Evolutionary conservation across 2,797 vertebrate genomes (phyloP).

Genomic region (Rhadinocentrus ornatus): DNA sequence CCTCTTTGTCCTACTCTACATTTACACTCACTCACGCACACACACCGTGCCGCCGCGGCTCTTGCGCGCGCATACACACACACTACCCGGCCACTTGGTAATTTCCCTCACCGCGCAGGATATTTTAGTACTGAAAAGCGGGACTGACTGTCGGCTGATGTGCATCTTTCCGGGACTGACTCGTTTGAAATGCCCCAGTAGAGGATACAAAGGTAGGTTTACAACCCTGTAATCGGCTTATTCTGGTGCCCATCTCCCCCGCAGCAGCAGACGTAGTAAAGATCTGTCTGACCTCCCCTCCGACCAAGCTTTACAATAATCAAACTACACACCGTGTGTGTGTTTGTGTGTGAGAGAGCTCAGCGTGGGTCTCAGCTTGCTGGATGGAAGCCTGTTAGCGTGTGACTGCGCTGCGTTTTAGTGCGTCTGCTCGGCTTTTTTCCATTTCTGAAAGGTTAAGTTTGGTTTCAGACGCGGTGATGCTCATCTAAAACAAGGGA

Average conservation of each 20-base stretch:
- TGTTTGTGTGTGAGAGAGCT: constrained; percentile 9
- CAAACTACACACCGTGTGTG: constrained; percentile 40
- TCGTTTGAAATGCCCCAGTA: constrained; percentile 73
- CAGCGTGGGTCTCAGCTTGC: constrained; percentile 32
- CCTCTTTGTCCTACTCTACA: constrained; percentile 67
- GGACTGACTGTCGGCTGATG: constrained; percentile 60
- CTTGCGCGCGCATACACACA: constrained; percentile 36
- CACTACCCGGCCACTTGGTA: constrained; percentile 72
- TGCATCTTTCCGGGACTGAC: constrained; percentile 66
- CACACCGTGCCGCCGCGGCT: constrained; percentile 18
- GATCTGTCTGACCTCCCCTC: constrained; percentile 62
- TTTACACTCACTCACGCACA: constrained; percentile 27
- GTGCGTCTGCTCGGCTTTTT: background rate
- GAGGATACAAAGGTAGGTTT: constrained; percentile 76
- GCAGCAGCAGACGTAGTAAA: constrained; percentile 17
- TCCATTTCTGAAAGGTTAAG: constrained; percentile 17
- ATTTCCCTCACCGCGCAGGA: constrained; percentile 71
- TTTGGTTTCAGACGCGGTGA: constrained; percentile 17
- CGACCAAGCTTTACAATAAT: constrained; percentile 34
- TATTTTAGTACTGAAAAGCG: constrained; percentile 66
- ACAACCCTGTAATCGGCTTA: constrained; percentile 45
- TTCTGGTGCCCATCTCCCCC: constrained; percentile 47
- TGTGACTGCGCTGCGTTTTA: constrained; percentile 14
- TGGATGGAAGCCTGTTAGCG: background rate
- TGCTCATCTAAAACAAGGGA: constrained; percentile 39